Evolutionary conservation across 2,888 invertebrate species (phyloP).

Genomic region (Salticus scenicus): DNA sequence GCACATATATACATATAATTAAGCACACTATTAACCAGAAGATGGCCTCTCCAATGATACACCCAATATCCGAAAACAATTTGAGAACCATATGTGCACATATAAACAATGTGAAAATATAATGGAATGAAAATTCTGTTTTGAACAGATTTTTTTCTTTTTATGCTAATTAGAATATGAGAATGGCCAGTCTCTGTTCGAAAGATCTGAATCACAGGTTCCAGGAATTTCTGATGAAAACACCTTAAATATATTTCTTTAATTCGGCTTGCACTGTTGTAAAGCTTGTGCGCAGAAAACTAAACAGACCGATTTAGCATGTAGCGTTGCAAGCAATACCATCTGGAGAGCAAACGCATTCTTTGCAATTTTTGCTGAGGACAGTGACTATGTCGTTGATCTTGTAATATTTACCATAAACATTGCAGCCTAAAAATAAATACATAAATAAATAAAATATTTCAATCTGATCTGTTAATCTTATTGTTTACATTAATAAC

Average conservation of each 20-base stretch:
- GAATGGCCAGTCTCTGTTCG: not conserved
- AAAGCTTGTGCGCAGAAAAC: not conserved
- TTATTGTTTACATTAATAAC: too few relatives aligned
- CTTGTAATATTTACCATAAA: constrained; percentile 90
- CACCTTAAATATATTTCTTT: not conserved
- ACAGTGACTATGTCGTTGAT: constrained; percentile 88
- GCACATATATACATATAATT: not conserved
- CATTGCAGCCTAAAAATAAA: constrained; percentile 83
- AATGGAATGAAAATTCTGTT: not conserved
- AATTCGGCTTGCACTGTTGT: not conserved
- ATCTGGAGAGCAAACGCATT: constrained; percentile 89
- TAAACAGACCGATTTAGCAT: constrained; percentile 21
- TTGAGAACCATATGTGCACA: not conserved
- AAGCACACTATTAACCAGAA: not conserved
- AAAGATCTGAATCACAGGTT: constrained; percentile 20
- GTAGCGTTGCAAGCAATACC: constrained; percentile 85
- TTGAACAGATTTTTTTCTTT: not conserved
- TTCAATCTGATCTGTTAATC: too few relatives aligned
- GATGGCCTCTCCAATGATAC: constrained; percentile 1
- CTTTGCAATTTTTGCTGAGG: constrained; percentile 86
- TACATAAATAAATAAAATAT: too few relatives aligned
- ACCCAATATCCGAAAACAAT: not conserved
- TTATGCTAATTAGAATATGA: not conserved
- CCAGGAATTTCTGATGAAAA: constrained; percentile 30
- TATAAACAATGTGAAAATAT: not conserved